Evolutionary conservation across 1,140 invertebrate genomes (phyloP), one percentile per base, ranked within the genome.

Genomic region (Diabrotica virgifera): DNA sequence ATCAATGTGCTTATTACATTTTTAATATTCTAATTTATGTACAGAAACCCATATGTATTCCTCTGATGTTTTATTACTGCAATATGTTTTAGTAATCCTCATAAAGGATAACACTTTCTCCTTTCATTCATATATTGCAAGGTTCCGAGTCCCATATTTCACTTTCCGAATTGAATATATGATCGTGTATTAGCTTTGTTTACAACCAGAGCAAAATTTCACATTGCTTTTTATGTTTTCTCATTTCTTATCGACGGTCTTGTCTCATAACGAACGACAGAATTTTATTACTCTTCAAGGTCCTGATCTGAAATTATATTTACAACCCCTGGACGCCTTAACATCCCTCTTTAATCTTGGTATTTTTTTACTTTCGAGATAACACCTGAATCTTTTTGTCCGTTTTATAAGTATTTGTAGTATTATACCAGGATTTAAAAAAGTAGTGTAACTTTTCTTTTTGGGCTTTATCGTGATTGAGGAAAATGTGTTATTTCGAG

Each of bases 201-300:
- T 55, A 55, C 53, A 55, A 36, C 53, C 12, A 35, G 12, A 55
- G 35, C 53, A 55, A 55, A 55, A 46, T 55, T 13, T 55, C 53
- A 35, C 53, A 55, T 55, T 36, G 35, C 53, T 55, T 55, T 55
- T 55, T 55, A 55, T 24, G 13, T 36, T 36, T 36, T 55, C 53
- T 55, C 53, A 36, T 55, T 55, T 36, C 53, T 55, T 55, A 13
- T 55, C 53, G 51, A 6, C 51, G 51, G 14, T 14, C 51, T 14
- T 52, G 51, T 46, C n/a, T 55, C 53, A 55, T 55, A 13, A 55
- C 24, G 24, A 55, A 13, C 53, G 24, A 36, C 53, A 14, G 53
- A 36, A 6, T 55, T 55, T 55, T 55, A 55, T 55, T 55, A 55
- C 53, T 55, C 53, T 55, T 55, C 51, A 52, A 52, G 51, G 24